Evolutionary conservation across 2,797 vertebrate species (phyloP), one percentile per base, ranked within the genome.

Genomic region (Macropodus opercularis): DNA sequence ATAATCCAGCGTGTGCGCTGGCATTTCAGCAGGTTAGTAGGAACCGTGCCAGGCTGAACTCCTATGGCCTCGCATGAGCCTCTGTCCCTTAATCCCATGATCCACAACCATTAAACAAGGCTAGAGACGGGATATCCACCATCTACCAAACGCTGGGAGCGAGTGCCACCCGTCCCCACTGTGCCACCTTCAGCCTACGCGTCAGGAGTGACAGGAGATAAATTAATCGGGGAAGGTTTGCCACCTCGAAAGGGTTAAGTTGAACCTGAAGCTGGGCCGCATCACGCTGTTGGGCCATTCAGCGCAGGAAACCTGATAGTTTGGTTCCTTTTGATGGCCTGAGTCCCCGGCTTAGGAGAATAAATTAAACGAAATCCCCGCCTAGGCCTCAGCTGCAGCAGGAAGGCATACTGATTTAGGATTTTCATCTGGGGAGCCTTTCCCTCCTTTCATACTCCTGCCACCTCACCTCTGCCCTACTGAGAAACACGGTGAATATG

Each of bases 381-480:
- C 81, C 82, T 86, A 91, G 89, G 90, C 89, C 92, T 94, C 94
- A 93, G 94, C 95, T 93, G 94, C 83, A 79, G 87, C 80, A 49
- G 77, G 92, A 91, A 91, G 92, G 91, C 91, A 93, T 90, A 93
- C 94, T 95, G 94, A 95, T 95, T 94, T 92, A 92, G 93, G 93
- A 87, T 89, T 94, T 92, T 94, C 95, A 95, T 93, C 93, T 95
- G 94, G 93, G 93, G 93, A 95, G 93, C 94, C 95, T 94, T 94
- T 92, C 91, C 92, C 91, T 93, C 89, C 87, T 86, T 89, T 73
- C 72, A 66, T 75, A 14, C 50, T 26, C 15, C 21, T 54, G 50
- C 52, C 61, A 50, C 18, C 65, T 51, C 68, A 53, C 40, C 72
- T 51, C 57, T 34, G 48, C 32, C 58, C 48, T 55, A n/a, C 43